Conservation (phyloP, 2,113 vertebrate genomes). For the Gymnorhina tibicen region DNA sequence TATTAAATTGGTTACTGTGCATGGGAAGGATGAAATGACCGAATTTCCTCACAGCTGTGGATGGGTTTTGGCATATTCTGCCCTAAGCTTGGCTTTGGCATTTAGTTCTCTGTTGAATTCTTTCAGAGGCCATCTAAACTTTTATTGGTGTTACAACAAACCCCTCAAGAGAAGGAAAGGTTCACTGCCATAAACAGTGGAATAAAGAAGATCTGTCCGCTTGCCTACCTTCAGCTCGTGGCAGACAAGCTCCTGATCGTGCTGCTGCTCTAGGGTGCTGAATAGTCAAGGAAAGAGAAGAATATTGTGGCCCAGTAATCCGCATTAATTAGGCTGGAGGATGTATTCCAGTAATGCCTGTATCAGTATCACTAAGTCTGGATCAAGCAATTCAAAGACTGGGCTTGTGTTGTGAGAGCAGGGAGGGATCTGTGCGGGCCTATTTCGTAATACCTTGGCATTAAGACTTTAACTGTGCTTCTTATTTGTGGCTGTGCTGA, state of each 20-base stretch:
- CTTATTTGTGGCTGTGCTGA: not conserved
- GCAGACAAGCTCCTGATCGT: not conserved
- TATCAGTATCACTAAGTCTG: not conserved
- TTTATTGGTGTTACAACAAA: not conserved
- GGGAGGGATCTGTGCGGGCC: not conserved
- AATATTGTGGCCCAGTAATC: not conserved
- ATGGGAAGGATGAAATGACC: not conserved
- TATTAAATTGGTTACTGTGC: not conserved
- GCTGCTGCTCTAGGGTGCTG: not conserved
- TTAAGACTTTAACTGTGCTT: constrained; percentile 18
- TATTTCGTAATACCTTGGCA: not conserved
- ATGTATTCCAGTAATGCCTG: not conserved
- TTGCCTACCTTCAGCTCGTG: not conserved
- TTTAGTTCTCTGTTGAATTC: not conserved
- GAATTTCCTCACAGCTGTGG: not conserved
- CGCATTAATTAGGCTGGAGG: not conserved
- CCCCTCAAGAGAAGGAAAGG: not conserved
- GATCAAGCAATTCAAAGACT: not conserved
- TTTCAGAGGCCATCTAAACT: not conserved
- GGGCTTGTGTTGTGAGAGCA: not conserved
- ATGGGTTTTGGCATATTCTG: not conserved
- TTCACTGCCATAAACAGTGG: not conserved
- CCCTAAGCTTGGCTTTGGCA: not conserved
- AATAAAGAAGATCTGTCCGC: not conserved
- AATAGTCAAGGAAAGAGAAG: not conserved